phyloP scores from a whole-genome alignment of 2,797 vertebrate genomes.

The Artibeus jamaicensis region DNA sequence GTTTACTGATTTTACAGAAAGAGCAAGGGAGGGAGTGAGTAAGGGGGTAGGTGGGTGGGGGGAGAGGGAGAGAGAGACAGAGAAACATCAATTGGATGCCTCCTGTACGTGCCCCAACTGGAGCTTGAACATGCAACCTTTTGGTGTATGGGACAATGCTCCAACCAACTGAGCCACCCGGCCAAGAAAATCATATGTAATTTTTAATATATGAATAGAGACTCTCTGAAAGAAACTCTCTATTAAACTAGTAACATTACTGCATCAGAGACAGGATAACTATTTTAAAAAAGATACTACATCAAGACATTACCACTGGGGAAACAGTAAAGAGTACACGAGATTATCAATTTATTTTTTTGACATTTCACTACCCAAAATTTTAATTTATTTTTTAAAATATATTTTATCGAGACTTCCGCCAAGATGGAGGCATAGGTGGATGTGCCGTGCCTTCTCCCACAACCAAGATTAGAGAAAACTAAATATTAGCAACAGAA shows the following conservation, averaged over 20 bases:
- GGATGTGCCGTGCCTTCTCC: too few relatives aligned
- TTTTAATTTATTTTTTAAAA: too few relatives aligned
- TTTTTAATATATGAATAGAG: background rate
- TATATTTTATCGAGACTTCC: too few relatives aligned
- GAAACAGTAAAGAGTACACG: background rate
- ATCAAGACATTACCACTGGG: background rate
- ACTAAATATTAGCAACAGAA: too few relatives aligned
- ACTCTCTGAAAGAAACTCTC: background rate
- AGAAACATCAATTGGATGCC: background rate
- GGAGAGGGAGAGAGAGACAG: too few relatives aligned
- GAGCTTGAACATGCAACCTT: background rate
- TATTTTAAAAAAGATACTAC: background rate
- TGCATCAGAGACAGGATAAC: background rate
- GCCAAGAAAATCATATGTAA: background rate
- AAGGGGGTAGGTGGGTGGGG: too few relatives aligned
- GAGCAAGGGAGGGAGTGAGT: background rate
- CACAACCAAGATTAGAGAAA: too few relatives aligned
- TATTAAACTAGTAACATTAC: background rate
- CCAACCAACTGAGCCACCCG: background rate
- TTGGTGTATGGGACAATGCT: background rate
- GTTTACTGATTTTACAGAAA: background rate
- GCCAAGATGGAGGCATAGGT: too few relatives aligned
- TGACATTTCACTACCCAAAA: too few relatives aligned
- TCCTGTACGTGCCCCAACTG: background rate
- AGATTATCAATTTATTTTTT: background rate